Conservation (phyloP, 2,113 vertebrate genomes). For the Pseudopodoces humilis region DNA sequence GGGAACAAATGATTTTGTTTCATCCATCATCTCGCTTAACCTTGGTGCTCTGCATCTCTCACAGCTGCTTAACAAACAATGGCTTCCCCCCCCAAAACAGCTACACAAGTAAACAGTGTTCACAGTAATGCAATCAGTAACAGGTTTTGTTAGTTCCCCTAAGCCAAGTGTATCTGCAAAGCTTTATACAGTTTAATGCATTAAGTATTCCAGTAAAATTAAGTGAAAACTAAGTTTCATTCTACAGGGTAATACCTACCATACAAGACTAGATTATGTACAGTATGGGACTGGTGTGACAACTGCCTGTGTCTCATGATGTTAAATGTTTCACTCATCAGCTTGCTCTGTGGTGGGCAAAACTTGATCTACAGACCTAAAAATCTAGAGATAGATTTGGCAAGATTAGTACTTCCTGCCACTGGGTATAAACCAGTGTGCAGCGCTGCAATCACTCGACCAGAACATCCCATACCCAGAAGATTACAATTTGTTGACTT, state of each 20-base stretch:
- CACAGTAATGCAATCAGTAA: conserved; percentile 41
- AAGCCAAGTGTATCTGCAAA: conserved; percentile 28
- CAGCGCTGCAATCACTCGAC: background rate
- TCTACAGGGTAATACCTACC: conserved; percentile 6
- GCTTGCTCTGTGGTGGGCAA: background rate
- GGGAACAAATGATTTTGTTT: conserved; percentile 1
- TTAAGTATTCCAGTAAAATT: conserved; percentile 51
- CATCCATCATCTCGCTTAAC: background rate
- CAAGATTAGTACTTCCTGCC: conserved; percentile 22
- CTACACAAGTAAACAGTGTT: conserved; percentile 54
- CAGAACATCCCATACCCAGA: conserved; percentile 28
- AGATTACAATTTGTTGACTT: conserved; percentile 10
- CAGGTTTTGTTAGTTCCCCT: background rate
- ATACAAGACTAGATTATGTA: conserved; percentile 34
- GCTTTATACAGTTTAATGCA: conserved; percentile 42
- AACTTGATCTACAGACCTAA: background rate
- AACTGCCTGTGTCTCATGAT: background rate
- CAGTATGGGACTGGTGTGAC: conserved; percentile 44
- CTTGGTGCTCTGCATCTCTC: background rate
- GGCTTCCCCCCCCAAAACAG: background rate
- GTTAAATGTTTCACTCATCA: background rate
- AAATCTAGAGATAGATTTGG: conserved; percentile 11
- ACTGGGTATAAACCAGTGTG: background rate
- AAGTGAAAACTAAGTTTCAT: conserved; percentile 46
- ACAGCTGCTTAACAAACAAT: background rate